These are phyloP conservation scores for Ceratina japonica DNA, from an alignment of 1,140 invertebrate genomes.

Conservation along the genomic window DNA sequence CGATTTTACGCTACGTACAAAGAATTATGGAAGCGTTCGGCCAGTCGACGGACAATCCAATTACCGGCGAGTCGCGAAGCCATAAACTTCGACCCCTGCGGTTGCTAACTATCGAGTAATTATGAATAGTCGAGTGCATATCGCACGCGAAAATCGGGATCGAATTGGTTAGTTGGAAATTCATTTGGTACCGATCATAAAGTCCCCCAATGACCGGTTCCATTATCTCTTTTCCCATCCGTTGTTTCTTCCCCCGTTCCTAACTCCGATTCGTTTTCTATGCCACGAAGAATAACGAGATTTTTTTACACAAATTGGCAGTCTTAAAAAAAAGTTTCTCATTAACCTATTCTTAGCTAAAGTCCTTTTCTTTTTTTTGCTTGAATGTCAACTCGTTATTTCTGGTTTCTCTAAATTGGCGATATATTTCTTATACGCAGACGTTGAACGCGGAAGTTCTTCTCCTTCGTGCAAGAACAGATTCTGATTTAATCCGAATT, in stretches of 20 bases:
- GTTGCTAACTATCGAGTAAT: constrained; percentile 56
- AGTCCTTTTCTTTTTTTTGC: too few relatives aligned
- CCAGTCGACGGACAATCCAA: constrained; percentile 69
- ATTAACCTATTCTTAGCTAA: too few relatives aligned
- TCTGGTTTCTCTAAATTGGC: too few relatives aligned
- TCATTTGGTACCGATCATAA: constrained; percentile 62
- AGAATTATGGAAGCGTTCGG: constrained; percentile 65
- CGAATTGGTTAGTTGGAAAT: constrained; percentile 60
- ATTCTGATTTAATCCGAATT: too few relatives aligned
- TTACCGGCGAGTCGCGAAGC: constrained; percentile 68
- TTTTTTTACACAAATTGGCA: too few relatives aligned
- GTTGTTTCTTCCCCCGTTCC: constrained; percentile 17
- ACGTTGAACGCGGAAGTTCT: too few relatives aligned
- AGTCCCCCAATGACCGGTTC: constrained; percentile 10
- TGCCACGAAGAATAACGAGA: too few relatives aligned
- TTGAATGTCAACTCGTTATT: too few relatives aligned
- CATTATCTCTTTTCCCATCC: constrained; percentile 21
- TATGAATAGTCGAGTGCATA: constrained; percentile 62
- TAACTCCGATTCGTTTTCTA: not conserved
- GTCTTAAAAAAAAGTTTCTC: too few relatives aligned
- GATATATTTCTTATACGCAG: too few relatives aligned
- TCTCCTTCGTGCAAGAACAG: too few relatives aligned
- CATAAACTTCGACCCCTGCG: constrained; percentile 64
- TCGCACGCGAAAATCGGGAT: constrained; percentile 57
- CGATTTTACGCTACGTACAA: constrained; percentile 45